Evolutionary conservation across 2,797 vertebrate genomes (phyloP).

Genomic region (Urosaurus nigricauda): DNA sequence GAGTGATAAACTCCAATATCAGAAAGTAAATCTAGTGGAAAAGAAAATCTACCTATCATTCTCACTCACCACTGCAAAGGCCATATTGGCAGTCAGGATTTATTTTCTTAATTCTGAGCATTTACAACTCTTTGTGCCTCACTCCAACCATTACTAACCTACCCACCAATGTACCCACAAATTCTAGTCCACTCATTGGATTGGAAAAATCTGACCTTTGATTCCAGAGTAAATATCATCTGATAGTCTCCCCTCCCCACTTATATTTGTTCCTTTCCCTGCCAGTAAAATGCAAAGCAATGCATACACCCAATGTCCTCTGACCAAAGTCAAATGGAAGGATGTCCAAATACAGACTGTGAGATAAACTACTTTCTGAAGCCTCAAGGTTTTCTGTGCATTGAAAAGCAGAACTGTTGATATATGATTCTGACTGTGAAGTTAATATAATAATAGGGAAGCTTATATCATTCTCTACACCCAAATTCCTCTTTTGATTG

Average conservation of each 20-base stretch:
- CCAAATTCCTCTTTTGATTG: background rate
- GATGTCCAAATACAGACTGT: background rate
- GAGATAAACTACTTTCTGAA: background rate
- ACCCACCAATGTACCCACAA: background rate
- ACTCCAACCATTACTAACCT: conserved; percentile 2
- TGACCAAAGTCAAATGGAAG: conserved; percentile 25
- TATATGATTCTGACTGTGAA: background rate
- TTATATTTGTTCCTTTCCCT: background rate
- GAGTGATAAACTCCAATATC: conserved; percentile 87
- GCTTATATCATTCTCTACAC: background rate
- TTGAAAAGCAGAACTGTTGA: background rate
- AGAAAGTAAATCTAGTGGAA: conserved; percentile 86
- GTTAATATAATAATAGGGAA: background rate
- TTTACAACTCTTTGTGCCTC: conserved; percentile 39
- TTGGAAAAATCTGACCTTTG: background rate
- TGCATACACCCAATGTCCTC: background rate
- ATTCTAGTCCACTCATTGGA: background rate
- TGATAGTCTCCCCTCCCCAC: conserved; percentile 14
- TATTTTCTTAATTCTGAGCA: conserved; percentile 74
- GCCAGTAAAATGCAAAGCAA: conserved; percentile 15
- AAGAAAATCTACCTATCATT: conserved; percentile 81
- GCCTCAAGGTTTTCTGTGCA: background rate
- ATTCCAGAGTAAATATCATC: conserved; percentile 16
- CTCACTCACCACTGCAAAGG: conserved; percentile 71
- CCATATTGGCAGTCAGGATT: conserved; percentile 64